These are phyloP conservation scores for Electrophaes corylata DNA, from an alignment of 2,888 invertebrate genomes.

Conservation along the genomic window DNA sequence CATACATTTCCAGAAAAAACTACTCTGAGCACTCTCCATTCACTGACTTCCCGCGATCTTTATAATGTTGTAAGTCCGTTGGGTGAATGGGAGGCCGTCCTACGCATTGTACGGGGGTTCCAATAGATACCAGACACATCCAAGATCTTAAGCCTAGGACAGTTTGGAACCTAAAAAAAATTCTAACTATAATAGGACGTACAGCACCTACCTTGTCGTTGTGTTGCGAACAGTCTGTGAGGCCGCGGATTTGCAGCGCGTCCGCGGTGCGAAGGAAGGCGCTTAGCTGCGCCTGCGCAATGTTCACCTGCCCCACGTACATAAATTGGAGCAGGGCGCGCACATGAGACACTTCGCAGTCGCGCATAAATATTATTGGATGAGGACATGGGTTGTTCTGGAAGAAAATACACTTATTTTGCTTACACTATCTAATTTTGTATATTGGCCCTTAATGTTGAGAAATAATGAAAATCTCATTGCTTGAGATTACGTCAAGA, in stretches of 20 bases:
- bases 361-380: constrained; percentile 93
- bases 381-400: constrained; percentile 94
- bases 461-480: no score
- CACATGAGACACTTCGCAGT: constrained; percentile 91
- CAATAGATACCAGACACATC: no score
- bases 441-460: no score
- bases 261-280: constrained; percentile 91
- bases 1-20: no score
- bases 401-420: constrained; percentile 53
- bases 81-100: no score
- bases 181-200: neutral
- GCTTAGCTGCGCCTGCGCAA: constrained; percentile 90
- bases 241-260: constrained; percentile 90
- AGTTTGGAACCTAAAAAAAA: no score
- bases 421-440: neutral
- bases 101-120: no score
- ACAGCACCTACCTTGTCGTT: constrained; percentile 68
- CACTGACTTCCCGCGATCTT: no score
- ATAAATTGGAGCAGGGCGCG: constrained; percentile 92
- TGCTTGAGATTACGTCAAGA: no score
- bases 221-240: constrained; percentile 87
- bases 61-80: no score
- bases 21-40: no score
- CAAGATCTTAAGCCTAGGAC: no score
- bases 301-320: constrained; percentile 94